These are phyloP conservation scores for Podarcis lilfordi DNA, from an alignment of 2,797 vertebrate genomes.

Conservation along the genomic window DNA sequence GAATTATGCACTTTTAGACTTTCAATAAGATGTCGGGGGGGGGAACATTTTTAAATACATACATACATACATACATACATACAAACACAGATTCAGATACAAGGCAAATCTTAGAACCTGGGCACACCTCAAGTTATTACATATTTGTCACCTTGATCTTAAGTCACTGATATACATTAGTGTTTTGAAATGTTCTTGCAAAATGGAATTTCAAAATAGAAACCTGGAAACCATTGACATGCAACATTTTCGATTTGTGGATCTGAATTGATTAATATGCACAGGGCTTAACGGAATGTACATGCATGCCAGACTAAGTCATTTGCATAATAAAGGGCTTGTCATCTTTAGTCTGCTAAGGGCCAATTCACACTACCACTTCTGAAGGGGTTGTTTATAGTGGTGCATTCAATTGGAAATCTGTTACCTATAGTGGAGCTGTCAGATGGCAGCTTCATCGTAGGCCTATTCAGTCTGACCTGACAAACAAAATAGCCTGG, in stretches of 20 bases:
- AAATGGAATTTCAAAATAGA: background rate
- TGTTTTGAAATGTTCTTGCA: background rate
- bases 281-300: background rate
- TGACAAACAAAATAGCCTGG: background rate
- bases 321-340: background rate
- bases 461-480: background rate
- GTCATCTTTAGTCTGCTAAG: background rate
- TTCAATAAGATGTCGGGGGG: too few species aligned
- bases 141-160: background rate
- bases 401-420: background rate
- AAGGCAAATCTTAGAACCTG: background rate
- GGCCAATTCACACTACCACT: background rate
- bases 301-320: background rate
- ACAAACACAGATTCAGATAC: background rate
- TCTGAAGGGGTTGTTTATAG: constrained; percentile 17
- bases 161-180: background rate
- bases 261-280: background rate
- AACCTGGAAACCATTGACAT: background rate
- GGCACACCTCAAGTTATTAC: background rate
- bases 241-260: background rate
- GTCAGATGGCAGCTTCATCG: background rate
- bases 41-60: background rate
- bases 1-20: too few species aligned
- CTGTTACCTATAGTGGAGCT: background rate
- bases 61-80: background rate